Percentiles rank a stretch among this genome's conserved stretches.
phyloP scores from a whole-genome alignment of 2,113 vertebrate species.

The Scortum barcoo region DNA sequence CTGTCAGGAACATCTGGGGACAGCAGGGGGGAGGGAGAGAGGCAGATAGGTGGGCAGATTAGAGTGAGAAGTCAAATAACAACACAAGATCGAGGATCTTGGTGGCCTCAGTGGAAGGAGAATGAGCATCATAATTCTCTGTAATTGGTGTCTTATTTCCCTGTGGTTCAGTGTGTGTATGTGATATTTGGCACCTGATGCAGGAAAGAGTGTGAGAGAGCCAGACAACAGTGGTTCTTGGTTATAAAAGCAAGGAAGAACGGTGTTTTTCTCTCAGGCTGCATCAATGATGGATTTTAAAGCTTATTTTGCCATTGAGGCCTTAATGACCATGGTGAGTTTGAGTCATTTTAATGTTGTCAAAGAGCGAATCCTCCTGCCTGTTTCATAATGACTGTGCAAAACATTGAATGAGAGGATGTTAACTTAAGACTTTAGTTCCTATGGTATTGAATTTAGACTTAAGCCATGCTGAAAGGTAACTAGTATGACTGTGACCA shows the following conservation, averaged over 20 bases:
- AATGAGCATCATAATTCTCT: slow-evolving; percentile 32
- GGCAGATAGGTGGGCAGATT: slow-evolving; percentile 2
- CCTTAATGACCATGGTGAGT: background rate
- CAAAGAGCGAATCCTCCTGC: background rate
- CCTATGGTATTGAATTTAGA: background rate
- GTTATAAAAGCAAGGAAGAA: background rate
- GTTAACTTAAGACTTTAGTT: background rate
- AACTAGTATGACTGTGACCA: background rate
- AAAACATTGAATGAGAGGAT: background rate
- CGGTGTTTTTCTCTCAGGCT: background rate
- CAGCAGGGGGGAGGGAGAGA: background rate
- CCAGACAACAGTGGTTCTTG: background rate
- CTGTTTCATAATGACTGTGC: background rate
- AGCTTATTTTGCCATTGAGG: background rate
- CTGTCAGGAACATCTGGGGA: slow-evolving; percentile 96
- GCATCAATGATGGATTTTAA: slow-evolving; percentile 10
- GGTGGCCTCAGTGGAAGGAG: slow-evolving; percentile 5
- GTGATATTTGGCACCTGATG: background rate
- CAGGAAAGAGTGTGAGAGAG: background rate
- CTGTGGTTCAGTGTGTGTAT: slow-evolving; percentile 4
- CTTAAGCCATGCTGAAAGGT: background rate
- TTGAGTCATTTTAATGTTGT: background rate
- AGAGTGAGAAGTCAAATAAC: slow-evolving; percentile 30
- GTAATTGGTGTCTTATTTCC: slow-evolving; percentile 25
- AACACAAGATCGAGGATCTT: slow-evolving; percentile 2